phyloP scores from a whole-genome alignment of 2,113 vertebrate species.

The Gavia stellata region DNA sequence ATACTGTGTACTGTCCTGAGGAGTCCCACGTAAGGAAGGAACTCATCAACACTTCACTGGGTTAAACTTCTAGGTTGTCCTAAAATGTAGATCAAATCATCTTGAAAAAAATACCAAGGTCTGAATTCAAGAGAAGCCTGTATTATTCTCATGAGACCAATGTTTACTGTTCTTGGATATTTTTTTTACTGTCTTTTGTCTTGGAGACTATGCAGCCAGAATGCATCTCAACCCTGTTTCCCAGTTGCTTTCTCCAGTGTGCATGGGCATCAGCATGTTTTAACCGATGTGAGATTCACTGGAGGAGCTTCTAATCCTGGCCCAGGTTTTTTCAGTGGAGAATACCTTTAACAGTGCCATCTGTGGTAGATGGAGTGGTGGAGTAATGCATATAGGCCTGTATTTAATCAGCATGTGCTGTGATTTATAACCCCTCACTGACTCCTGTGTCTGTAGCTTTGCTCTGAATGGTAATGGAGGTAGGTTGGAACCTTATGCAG shows the following conservation, averaged over 20 bases:
- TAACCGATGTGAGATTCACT: background rate
- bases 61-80: background rate
- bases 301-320: background rate
- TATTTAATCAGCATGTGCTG: background rate
- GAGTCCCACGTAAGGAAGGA: background rate
- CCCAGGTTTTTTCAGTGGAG: background rate
- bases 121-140: background rate
- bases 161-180: background rate
- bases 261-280: background rate
- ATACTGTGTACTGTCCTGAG: background rate
- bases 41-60: background rate
- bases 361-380: background rate
- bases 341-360: background rate
- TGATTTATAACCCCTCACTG: background rate
- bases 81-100: background rate
- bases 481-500: background rate
- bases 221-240: background rate
- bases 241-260: background rate
- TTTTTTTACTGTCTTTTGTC: background rate
- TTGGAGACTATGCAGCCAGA: background rate
- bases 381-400: background rate
- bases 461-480: background rate
- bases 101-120: background rate
- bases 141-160: background rate
- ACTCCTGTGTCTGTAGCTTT: background rate